Evolutionary conservation across 2,888 invertebrate species (phyloP).

Genomic region (Tinea semifulvella): DNA sequence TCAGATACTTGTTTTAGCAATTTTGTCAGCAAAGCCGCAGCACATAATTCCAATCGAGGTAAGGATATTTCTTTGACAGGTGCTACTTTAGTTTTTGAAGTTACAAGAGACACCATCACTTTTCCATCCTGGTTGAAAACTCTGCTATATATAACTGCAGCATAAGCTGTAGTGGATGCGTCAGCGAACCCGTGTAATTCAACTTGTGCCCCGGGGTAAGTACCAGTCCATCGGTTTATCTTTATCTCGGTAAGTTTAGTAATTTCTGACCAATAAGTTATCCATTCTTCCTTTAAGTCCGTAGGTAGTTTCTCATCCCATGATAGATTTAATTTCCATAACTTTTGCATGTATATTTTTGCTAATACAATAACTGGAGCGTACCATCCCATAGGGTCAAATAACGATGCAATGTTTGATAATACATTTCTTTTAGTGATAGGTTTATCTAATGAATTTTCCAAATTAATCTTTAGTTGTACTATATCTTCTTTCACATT

Average conservation of each 20-base stretch:
- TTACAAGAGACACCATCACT: conserved; percentile 16
- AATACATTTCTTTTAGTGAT: conserved; percentile 23
- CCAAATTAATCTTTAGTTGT: too few species aligned
- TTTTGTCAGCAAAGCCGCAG: conserved; percentile 15
- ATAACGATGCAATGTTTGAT: conserved; percentile 23
- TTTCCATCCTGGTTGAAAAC: not conserved
- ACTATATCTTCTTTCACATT: conserved; percentile 21
- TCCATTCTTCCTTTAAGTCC: conserved; percentile 17
- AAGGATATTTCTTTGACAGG: conserved; percentile 20
- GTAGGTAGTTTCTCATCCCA: conserved; percentile 20
- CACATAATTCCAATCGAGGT: conserved; percentile 22
- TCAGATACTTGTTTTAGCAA: conserved; percentile 12
- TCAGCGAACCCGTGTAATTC: conserved; percentile 22
- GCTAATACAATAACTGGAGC: conserved; percentile 20
- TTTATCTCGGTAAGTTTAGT: conserved; percentile 11
- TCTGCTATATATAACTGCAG: conserved; percentile 21
- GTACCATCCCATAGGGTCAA: conserved; percentile 25
- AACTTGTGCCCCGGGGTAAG: not conserved
- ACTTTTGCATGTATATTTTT: conserved; percentile 21
- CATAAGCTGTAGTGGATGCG: conserved; percentile 20
- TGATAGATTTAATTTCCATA: conserved; percentile 19
- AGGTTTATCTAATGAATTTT: conserved; percentile 16
- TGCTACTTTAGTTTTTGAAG: conserved; percentile 22
- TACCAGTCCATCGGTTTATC: conserved; percentile 20
- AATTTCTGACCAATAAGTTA: conserved; percentile 15